Percentiles rank a stretch among this genome's conserved stretches.
These are phyloP conservation scores for Cheilosia vernalis DNA, from an alignment of 2,888 invertebrate genomes.

Conservation along the genomic window DNA sequence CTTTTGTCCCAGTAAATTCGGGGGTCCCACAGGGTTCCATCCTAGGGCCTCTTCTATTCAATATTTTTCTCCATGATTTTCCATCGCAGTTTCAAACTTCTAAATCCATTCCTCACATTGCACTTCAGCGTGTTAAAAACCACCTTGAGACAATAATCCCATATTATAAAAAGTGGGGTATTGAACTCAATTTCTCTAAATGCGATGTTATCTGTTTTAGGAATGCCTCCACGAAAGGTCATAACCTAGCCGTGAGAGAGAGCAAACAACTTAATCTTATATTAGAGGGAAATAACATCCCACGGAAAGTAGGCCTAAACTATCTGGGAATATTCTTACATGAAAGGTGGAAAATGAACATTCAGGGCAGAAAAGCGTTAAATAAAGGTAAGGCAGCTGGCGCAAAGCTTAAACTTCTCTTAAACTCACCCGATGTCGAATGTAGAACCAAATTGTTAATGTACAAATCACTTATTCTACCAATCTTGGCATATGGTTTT, in stretches of 20 bases:
- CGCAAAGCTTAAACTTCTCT: background rate
- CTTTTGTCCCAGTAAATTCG: background rate
- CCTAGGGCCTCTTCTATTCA: background rate
- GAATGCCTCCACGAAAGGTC: too few species aligned
- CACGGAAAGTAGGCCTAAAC: too few species aligned
- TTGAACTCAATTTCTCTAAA: background rate
- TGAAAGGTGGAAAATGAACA: too few species aligned
- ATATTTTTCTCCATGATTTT: background rate
- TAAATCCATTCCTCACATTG: background rate
- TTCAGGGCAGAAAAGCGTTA: too few species aligned
- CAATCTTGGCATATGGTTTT: background rate
- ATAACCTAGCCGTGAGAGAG: too few species aligned
- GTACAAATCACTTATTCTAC: background rate
- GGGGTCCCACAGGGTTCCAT: background rate
- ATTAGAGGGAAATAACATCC: too few species aligned
- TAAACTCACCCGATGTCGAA: background rate
- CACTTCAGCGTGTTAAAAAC: background rate
- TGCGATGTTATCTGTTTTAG: background rate
- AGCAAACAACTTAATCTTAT: too few species aligned
- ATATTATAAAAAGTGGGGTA: background rate
- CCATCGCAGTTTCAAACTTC: background rate
- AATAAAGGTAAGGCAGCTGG: too few species aligned
- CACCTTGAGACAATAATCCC: background rate
- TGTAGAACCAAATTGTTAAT: background rate
- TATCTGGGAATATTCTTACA: too few species aligned